Conservation (phyloP, 2,113 vertebrate genomes). For the Hymenochirus boettgeri region DNA sequence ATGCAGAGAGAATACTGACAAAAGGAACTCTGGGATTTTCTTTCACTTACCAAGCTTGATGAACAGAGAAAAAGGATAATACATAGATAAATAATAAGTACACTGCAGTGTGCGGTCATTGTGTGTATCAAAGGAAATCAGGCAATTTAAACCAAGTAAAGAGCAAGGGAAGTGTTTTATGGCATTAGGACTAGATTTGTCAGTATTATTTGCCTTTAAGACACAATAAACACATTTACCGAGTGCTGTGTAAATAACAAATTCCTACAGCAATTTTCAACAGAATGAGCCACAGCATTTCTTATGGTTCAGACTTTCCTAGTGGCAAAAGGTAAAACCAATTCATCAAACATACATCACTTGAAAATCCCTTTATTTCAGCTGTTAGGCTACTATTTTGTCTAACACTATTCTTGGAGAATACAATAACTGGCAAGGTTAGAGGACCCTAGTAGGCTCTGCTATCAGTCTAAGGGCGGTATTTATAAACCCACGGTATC, state of each 20-base stretch:
- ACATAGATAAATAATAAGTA: background rate
- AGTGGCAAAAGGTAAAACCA: conserved; percentile 25
- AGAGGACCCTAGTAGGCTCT: too few relatives aligned
- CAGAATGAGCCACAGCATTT: conserved; percentile 20
- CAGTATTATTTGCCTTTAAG: conserved; percentile 3
- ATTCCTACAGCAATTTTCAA: conserved; percentile 13
- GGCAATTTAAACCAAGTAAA: background rate
- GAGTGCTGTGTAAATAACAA: conserved; percentile 1
- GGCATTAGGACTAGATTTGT: background rate
- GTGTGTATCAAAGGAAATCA: background rate
- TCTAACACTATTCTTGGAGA: conserved; percentile 7
- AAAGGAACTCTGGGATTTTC: too few relatives aligned
- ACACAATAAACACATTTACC: conserved; percentile 27
- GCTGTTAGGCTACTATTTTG: conserved; percentile 4
- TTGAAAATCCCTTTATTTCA: conserved; percentile 35
- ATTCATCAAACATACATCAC: conserved; percentile 21
- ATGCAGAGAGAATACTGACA: too few relatives aligned
- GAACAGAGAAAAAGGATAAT: background rate
- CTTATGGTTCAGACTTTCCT: conserved; percentile 23
- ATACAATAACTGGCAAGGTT: conserved; percentile 10
- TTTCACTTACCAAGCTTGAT: too few relatives aligned
- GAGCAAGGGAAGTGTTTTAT: background rate
- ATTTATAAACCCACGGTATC: too few relatives aligned
- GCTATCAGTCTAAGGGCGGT: too few relatives aligned
- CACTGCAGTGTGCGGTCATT: background rate